These are phyloP conservation scores for Halcyon badia DNA, from an alignment of 2,797 vertebrate species.

Conservation along the genomic window DNA sequence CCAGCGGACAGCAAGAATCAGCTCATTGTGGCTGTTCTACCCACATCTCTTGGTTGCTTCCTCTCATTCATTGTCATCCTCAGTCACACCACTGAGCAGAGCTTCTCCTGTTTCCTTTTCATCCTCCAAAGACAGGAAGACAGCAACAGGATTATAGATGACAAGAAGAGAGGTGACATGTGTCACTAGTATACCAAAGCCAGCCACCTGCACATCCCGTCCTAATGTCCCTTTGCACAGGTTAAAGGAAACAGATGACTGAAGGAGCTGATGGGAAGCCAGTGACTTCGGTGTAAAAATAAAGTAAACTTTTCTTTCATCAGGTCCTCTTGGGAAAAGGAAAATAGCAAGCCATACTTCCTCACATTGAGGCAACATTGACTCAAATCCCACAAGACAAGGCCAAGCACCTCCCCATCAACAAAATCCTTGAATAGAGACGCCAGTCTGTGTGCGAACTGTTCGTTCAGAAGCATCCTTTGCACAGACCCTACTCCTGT, in stretches of 20 bases:
- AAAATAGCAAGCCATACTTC: neutral
- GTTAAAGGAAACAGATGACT: neutral
- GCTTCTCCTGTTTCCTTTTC: neutral
- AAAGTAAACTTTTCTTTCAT: neutral
- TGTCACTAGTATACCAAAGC: neutral
- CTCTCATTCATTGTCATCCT: neutral
- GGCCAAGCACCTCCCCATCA: neutral
- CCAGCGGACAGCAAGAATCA: neutral
- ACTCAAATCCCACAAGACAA: neutral
- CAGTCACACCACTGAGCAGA: neutral
- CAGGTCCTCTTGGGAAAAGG: neutral
- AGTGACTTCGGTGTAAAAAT: neutral
- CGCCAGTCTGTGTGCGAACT: neutral
- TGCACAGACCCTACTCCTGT: neutral
- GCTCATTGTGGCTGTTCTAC: neutral
- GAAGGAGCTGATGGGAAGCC: neutral
- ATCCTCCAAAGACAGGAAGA: neutral
- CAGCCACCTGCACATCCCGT: neutral
- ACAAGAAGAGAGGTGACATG: neutral
- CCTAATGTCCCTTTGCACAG: neutral
- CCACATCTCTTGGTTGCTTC: accelerated
- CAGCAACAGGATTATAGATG: neutral
- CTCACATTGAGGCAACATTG: neutral
- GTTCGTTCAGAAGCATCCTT: neutral
- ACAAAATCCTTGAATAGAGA: neutral